These are phyloP conservation scores for Herpetotheres cachinnans DNA, from an alignment of 2,113 vertebrate genomes.

Conservation along the genomic window DNA sequence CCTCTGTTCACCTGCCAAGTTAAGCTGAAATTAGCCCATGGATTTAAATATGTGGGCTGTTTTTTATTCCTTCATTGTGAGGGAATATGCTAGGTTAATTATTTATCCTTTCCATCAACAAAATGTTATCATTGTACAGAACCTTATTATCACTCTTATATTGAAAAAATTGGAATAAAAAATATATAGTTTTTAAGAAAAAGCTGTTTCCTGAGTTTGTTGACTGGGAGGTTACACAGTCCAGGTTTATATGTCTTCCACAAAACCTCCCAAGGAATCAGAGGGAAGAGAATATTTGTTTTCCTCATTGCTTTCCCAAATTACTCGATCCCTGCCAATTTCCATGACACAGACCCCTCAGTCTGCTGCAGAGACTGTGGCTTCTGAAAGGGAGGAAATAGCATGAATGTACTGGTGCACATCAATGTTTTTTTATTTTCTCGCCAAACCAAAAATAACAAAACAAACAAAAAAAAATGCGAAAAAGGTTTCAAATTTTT, in stretches of 20 bases:
- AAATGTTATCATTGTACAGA: background rate
- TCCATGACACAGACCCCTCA: constrained; percentile 54
- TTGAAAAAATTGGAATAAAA: background rate
- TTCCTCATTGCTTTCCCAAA: constrained; percentile 3
- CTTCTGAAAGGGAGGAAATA: constrained; percentile 42
- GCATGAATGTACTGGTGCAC: constrained; percentile 51
- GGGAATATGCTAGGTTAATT: background rate
- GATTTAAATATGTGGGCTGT: background rate
- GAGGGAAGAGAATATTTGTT: constrained; percentile 30
- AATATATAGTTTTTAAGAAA: background rate
- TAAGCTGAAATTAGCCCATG: constrained; percentile 11
- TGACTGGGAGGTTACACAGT: background rate
- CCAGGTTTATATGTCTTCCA: background rate
- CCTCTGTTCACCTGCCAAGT: constrained; percentile 53
- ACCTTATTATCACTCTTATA: background rate
- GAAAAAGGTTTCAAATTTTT: background rate
- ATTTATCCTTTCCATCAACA: background rate
- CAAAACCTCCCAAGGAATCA: constrained; percentile 18
- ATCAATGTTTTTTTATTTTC: constrained; percentile 25
- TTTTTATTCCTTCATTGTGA: background rate
- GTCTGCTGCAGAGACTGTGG: constrained; percentile 42
- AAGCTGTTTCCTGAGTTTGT: background rate
- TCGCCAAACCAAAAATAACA: constrained; percentile 37
- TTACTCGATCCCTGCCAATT: background rate
- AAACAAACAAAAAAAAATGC: background rate